Base-by-base conservation (phyloP, 2,888 invertebrate genomes). In the Bedellia somnulentella region DNA sequence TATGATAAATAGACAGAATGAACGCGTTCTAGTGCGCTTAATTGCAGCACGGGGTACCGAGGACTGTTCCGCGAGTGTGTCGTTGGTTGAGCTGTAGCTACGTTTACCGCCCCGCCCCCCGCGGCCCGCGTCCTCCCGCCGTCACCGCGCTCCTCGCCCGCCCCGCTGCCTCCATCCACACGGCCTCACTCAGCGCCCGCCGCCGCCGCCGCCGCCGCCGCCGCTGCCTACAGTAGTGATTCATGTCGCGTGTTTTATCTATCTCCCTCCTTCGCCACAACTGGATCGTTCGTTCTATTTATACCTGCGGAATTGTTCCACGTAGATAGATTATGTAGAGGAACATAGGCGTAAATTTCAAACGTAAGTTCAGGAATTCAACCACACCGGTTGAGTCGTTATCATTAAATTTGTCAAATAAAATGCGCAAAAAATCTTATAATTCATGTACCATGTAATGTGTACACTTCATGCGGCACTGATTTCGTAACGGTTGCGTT, bases 171-270 rank as follows among this genome's bases (percentile, higher is more conserved):
- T 23, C 24, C 24, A 15, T 22, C 17, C 25, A n/a, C n/a, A 9
- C 18, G 5, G 5, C 18, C 18, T 15, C 15, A 18, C 10, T 21
- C 26, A 13, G 15, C 14, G 22, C 15, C 32, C 32, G 15, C 29
- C 16, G 17, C 13, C 32, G 17, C 16, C 31, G 17, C 17, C 10
- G 24, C 5, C 17, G 11, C 17, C 23, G 6, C 22, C 13, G 29
- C 30, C 24, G 18, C 24, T 15, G 61, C 61, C 55, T 57, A 34
- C 35, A 64, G 66, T 70, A 75, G 73, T 75, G 73, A 75, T 75
- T 75, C 73, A 75, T 71, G 71, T 70, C 66, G n/a, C n/a, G 73
- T 66, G 68, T 70, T 71, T 64, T 71, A 70, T 71, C 73, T 71
- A 70, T 75, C 75, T 75, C 73, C 60, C 68, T 71, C 70, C 67